A percentile compares a stretch with the other conserved stretches of the same genome.
Conservation (phyloP, 2,113 vertebrate species). For the Tenrec ecaudatus region DNA sequence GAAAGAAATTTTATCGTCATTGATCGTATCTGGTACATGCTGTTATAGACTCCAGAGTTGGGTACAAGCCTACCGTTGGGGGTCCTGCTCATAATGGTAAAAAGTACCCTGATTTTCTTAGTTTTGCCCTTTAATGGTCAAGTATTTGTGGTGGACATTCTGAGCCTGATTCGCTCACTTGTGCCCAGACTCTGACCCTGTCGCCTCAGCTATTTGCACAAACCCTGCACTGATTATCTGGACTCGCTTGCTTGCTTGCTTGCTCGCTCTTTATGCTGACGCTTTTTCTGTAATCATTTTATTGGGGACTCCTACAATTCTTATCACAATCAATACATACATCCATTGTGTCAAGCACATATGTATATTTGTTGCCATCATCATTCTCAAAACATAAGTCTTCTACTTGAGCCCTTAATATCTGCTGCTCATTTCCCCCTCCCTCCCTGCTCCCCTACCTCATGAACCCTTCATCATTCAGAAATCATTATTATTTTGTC, state of each 20-base stretch:
- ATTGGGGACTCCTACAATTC: no score
- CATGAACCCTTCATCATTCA: no score
- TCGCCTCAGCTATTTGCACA: not conserved
- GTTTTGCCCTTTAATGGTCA: not conserved
- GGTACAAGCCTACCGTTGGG: not conserved
- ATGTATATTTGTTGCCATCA: no score
- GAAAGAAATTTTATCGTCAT: not conserved
- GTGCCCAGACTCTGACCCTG: not conserved
- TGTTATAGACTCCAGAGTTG: not conserved
- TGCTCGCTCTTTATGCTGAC: not conserved
- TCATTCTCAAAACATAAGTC: no score
- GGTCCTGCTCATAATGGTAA: not conserved
- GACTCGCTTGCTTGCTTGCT: not conserved
- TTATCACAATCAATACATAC: no score
- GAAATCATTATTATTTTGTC: no score
- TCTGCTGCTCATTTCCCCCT: no score
- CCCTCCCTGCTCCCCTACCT: no score
- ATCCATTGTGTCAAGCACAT: no score
- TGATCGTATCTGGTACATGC: not conserved
- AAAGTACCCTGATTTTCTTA: not conserved
- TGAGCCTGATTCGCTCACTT: not conserved
- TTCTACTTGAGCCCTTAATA: no score
- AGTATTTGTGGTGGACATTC: not conserved
- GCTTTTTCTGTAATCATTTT: no score
- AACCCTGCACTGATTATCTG: not conserved